Percentiles rank a stretch among this genome's conserved stretches.
Evolutionary conservation across 2,888 invertebrate genomes (phyloP).

Genomic region (Digitonthophagus gazella): DNA sequence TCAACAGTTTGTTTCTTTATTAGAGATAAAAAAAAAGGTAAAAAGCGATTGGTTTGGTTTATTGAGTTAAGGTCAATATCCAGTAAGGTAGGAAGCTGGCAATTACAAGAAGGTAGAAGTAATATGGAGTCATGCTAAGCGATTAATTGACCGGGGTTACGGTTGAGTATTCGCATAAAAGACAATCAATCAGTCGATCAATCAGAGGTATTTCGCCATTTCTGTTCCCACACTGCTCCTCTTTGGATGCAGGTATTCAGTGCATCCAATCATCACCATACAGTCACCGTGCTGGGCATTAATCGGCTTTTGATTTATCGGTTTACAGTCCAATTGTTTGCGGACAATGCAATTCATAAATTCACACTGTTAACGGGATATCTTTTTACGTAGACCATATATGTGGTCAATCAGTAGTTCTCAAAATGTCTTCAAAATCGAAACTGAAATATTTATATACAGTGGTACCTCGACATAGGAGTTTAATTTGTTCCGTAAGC

Average conservation of each 20-base stretch:
- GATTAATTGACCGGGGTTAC: neutral
- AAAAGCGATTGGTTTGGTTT: too few relatives aligned
- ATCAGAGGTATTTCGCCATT: neutral
- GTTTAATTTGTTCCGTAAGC: too few relatives aligned
- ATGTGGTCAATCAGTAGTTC: neutral
- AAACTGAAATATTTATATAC: neutral
- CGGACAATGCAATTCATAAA: conserved; percentile 26
- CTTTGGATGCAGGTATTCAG: neutral
- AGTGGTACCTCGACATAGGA: too few relatives aligned
- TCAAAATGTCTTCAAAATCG: neutral
- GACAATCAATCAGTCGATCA: neutral
- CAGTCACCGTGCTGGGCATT: conserved; percentile 3
- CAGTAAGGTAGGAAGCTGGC: neutral
- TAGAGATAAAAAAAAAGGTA: too few relatives aligned
- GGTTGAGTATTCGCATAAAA: neutral
- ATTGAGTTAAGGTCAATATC: too few relatives aligned
- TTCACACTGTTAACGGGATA: conserved; percentile 21
- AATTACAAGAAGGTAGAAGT: neutral
- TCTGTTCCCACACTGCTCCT: neutral
- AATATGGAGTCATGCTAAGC: neutral
- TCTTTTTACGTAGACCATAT: neutral
- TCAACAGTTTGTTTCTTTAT: neutral
- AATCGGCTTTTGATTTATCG: conserved; percentile 23
- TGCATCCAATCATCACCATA: neutral
- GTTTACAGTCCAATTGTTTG: conserved; percentile 24